These are phyloP conservation scores for Phyto melanocephala DNA, from an alignment of 2,888 invertebrate genomes.

Conservation along the genomic window DNA sequence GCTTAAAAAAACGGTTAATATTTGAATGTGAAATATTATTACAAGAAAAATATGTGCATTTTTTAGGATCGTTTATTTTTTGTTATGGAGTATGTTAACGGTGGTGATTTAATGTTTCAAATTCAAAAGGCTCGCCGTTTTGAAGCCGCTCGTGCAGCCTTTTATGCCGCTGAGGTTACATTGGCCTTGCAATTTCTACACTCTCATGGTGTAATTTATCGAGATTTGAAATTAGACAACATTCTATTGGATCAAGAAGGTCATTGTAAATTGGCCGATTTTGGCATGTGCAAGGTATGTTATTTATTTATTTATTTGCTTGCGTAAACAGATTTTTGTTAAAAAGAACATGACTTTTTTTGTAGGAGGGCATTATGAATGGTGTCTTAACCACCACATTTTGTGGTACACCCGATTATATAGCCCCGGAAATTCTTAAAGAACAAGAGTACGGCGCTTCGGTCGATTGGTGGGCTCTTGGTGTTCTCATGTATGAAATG, in stretches of 20 bases:
- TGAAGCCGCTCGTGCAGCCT: slow-evolving; percentile 93
- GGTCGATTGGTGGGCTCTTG: slow-evolving; percentile 98
- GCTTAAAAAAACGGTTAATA: neutral
- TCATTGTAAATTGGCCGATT: slow-evolving; percentile 95
- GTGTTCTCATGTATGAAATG: slow-evolving; percentile 99
- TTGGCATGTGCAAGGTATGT: slow-evolving; percentile 98
- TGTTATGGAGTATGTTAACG: slow-evolving; percentile 99
- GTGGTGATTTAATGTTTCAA: slow-evolving; percentile 99
- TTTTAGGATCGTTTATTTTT: slow-evolving; percentile 93
- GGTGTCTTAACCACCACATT: slow-evolving; percentile 96
- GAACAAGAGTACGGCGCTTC: slow-evolving; percentile 94
- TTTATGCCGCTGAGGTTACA: slow-evolving; percentile 99
- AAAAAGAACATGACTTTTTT: neutral
- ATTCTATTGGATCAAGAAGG: slow-evolving; percentile 97
- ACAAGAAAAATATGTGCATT: neutral
- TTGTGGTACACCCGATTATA: slow-evolving; percentile 99
- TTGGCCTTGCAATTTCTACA: slow-evolving; percentile 98
- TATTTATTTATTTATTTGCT: neutral
- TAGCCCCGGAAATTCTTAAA: slow-evolving; percentile 98
- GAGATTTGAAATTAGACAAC: slow-evolving; percentile 99
- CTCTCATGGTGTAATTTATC: slow-evolving; percentile 97
- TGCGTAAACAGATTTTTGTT: neutral
- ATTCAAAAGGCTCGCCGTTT: slow-evolving; percentile 99
- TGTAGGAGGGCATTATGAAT: slow-evolving; percentile 80
- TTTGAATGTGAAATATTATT: neutral